phyloP scores from a whole-genome alignment of 2,113 vertebrate genomes.

The Sitta europaea region DNA sequence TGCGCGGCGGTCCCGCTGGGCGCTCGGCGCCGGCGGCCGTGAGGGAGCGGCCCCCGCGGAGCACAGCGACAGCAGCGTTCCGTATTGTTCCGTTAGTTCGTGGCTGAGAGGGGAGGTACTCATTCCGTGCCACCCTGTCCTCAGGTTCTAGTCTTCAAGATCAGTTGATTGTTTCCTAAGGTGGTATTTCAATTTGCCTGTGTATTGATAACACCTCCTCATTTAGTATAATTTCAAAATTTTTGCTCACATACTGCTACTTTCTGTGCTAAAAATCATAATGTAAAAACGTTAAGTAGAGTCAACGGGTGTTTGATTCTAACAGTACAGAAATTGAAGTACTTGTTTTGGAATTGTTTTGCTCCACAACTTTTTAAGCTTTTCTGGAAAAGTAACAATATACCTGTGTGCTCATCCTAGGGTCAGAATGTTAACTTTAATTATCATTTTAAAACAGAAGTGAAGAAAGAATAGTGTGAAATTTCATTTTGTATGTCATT shows the following conservation, averaged over 20 bases:
- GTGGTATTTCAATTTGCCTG: background rate
- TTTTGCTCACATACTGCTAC: background rate
- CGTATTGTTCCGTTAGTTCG: background rate
- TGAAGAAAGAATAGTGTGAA: background rate
- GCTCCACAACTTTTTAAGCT: background rate
- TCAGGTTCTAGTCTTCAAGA: background rate
- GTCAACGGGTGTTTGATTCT: background rate
- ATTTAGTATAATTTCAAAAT: background rate
- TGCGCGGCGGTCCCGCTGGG: too few relatives aligned
- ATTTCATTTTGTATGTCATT: background rate
- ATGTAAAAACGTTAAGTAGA: background rate
- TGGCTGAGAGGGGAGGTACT: background rate
- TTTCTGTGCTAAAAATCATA: background rate
- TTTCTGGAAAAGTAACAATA: background rate
- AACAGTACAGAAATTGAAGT: background rate
- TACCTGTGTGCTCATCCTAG: background rate
- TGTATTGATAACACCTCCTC: background rate
- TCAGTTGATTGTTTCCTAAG: background rate
- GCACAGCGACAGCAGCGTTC: rapidly evolving
- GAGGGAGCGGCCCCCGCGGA: rapidly evolving
- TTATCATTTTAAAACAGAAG: background rate
- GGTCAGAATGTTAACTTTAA: background rate
- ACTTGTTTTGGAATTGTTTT: background rate
- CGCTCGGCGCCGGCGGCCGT: rapidly evolving
- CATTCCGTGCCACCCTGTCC: rapidly evolving